These are phyloP conservation scores for Porphyrio hochstetteri DNA, from an alignment of 2,113 vertebrate genomes.

Conservation along the genomic window DNA sequence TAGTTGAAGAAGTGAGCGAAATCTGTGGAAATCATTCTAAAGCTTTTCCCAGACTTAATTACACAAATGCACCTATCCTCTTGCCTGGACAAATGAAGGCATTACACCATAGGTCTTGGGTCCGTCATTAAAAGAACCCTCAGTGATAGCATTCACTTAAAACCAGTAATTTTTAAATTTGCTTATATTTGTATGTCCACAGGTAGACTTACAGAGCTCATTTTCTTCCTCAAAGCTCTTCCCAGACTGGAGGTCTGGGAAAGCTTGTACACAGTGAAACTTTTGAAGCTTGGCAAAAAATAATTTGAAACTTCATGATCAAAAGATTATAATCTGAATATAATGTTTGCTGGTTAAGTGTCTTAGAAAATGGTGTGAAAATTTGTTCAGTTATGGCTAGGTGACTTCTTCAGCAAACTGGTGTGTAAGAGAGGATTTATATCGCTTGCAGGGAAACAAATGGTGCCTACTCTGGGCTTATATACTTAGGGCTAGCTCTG, in stretches of 20 bases:
- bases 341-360: neutral
- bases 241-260: neutral
- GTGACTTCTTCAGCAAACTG: neutral
- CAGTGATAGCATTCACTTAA: neutral
- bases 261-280: neutral
- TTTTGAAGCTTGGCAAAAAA: neutral
- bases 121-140: neutral
- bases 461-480: neutral
- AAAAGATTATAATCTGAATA: neutral
- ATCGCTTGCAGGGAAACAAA: neutral
- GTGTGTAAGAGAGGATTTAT: neutral
- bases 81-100: neutral
- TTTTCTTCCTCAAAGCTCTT: neutral
- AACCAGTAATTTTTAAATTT: neutral
- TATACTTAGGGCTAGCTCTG: neutral
- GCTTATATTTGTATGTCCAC: neutral
- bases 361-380: neutral
- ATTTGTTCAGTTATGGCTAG: neutral
- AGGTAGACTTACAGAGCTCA: neutral
- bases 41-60: neutral
- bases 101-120: neutral
- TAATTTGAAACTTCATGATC: neutral
- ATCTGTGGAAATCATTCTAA: neutral
- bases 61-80: neutral
- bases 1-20: neutral